Percentiles rank a stretch among this genome's conserved stretches.
Conservation (phyloP, 2,888 invertebrate genomes). For the Sesia apiformis region DNA sequence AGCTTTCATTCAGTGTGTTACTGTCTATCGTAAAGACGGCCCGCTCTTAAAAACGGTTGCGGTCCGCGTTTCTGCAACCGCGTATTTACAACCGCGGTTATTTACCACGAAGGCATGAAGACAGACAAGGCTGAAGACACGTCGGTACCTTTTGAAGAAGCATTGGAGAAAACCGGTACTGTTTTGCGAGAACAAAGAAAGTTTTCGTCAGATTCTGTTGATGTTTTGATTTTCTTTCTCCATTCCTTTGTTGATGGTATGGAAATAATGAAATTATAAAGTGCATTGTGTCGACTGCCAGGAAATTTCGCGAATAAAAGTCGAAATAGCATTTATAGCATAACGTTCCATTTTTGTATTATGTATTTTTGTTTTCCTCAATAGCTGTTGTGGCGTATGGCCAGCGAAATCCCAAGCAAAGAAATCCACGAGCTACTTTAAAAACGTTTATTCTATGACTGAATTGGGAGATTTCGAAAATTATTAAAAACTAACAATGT, state of each 20-base stretch:
- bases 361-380: too few relatives aligned
- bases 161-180: slow-evolving; percentile 46
- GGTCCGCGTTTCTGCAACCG: background rate
- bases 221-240: background rate
- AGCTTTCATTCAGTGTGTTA: slow-evolving; percentile 41
- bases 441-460: too few relatives aligned
- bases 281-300: too few relatives aligned
- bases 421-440: too few relatives aligned
- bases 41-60: background rate
- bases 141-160: slow-evolving; percentile 41
- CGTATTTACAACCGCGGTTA: background rate
- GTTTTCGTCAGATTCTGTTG: background rate
- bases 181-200: background rate
- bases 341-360: too few relatives aligned
- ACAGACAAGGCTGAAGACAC: slow-evolving; percentile 12
- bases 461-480: too few relatives aligned
- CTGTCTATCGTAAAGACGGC: slow-evolving; percentile 13
- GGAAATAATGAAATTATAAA: background rate
- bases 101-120: background rate
- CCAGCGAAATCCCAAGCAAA: too few relatives aligned
- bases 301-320: too few relatives aligned
- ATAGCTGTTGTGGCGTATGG: too few relatives aligned
- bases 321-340: too few relatives aligned
- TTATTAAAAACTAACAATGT: too few relatives aligned
- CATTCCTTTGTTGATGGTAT: background rate